Evolutionary conservation across 2,113 vertebrate species (phyloP).

Genomic region (Ptilonorhynchus violaceus): DNA sequence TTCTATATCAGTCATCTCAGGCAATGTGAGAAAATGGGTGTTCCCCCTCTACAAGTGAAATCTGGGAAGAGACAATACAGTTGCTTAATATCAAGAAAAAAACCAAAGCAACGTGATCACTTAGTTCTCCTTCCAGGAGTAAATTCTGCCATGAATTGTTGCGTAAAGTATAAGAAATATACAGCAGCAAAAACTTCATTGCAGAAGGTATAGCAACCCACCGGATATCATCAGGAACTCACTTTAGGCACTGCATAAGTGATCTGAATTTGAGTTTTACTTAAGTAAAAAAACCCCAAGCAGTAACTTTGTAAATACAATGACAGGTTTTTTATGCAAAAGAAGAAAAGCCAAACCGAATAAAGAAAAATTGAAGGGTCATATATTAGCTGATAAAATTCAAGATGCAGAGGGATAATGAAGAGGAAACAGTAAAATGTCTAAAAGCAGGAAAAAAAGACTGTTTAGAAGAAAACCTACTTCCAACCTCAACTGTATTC

Average conservation of each 20-base stretch:
- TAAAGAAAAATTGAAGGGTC: neutral
- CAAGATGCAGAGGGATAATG: neutral
- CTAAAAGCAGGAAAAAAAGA: neutral
- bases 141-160: neutral
- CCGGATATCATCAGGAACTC: neutral
- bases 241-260: neutral
- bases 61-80: neutral
- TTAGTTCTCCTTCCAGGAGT: neutral
- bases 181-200: neutral
- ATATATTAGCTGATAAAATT: neutral
- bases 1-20: neutral
- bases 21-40: neutral
- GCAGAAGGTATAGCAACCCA: neutral
- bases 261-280: neutral
- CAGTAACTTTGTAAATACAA: neutral
- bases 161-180: neutral
- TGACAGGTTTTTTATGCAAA: neutral
- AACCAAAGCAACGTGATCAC: neutral
- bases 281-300: neutral
- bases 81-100: neutral
- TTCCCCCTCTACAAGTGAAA: neutral
- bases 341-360: neutral
- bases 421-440: neutral
- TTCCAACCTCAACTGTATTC: neutral
- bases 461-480: neutral